These are phyloP conservation scores for Ctena decussata DNA, from an alignment of 2,888 invertebrate species.

Conservation along the genomic window DNA sequence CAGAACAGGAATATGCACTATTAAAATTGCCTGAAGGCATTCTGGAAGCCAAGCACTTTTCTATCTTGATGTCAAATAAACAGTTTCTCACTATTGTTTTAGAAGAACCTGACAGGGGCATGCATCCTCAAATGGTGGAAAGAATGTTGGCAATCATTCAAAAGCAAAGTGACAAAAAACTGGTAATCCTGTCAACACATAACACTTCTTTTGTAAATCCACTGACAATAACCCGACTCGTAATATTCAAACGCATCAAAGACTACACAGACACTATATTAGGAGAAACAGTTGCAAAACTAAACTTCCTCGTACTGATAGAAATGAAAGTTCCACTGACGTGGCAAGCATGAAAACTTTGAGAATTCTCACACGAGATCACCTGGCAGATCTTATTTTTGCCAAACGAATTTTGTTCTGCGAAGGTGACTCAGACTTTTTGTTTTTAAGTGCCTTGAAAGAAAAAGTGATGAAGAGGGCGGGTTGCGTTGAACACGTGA, in stretches of 20 bases:
- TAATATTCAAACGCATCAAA: background rate
- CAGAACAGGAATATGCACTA: background rate
- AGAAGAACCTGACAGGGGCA: conserved; percentile 56
- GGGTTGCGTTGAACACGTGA: background rate
- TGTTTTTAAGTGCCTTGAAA: conserved; percentile 4
- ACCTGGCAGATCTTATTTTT: conserved; percentile 13
- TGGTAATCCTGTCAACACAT: conserved; percentile 37
- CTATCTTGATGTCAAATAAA: conserved; percentile 39
- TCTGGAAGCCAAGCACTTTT: conserved; percentile 47
- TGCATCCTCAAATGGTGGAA: conserved; percentile 63
- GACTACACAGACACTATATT: background rate
- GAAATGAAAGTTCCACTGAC: background rate
- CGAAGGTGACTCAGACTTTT: conserved; percentile 11
- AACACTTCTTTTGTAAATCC: conserved; percentile 21
- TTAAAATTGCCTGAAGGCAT: conserved; percentile 56
- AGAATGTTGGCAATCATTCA: conserved; percentile 23
- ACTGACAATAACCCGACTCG: background rate
- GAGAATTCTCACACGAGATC: background rate
- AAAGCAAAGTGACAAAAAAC: conserved; percentile 27
- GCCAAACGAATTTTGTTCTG: conserved; percentile 4
- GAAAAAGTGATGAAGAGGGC: background rate
- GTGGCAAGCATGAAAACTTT: background rate
- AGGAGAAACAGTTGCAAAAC: too few species aligned
- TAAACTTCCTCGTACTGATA: background rate
- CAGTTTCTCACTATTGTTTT: conserved; percentile 38